These are phyloP conservation scores for Hirtodrosophila histrioides DNA, from an alignment of 2,888 invertebrate species.

Conservation along the genomic window DNA sequence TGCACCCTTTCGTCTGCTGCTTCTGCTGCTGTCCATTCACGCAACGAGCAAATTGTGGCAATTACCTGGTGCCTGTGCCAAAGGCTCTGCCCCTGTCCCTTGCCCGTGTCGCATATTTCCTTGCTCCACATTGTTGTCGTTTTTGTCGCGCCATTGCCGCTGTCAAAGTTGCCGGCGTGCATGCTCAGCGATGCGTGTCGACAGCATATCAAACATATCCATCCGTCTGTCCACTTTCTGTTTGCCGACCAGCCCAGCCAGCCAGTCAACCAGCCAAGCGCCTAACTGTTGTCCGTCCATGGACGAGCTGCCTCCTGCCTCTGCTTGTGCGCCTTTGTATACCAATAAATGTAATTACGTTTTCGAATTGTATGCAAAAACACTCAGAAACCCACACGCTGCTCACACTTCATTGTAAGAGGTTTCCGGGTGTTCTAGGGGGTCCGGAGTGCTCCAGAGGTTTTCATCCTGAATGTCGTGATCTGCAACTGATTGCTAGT, in stretches of 20 bases:
- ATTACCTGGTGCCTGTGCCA: constrained; percentile 53
- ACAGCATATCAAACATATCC: constrained; percentile 74
- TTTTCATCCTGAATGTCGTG: not conserved
- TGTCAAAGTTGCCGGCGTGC: constrained; percentile 63
- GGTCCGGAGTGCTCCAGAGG: not conserved
- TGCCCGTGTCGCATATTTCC: constrained; percentile 55
- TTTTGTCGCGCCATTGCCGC: constrained; percentile 52
- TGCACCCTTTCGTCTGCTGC: constrained; percentile 28
- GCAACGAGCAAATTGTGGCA: constrained; percentile 81
- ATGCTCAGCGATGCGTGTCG: constrained; percentile 79
- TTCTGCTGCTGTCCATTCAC: constrained; percentile 59
- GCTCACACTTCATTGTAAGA: constrained; percentile 12
- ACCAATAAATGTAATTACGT: constrained; percentile 74
- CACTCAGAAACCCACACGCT: constrained; percentile 16
- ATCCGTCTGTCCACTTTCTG: constrained; percentile 29
- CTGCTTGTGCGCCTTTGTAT: constrained; percentile 49
- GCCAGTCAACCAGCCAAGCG: constrained; percentile 13
- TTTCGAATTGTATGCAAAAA: constrained; percentile 60
- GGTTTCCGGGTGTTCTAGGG: constrained; percentile 1
- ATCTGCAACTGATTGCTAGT: constrained; percentile 5
- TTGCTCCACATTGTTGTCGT: constrained; percentile 57
- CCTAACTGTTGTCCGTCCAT: constrained; percentile 41
- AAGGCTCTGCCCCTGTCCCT: not conserved
- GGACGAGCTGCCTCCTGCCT: constrained; percentile 14
- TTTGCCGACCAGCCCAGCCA: constrained; percentile 1